phyloP scores from a whole-genome alignment of 53 echinoderm and acorn worm genomes.

The Luidia sarsii region DNA sequence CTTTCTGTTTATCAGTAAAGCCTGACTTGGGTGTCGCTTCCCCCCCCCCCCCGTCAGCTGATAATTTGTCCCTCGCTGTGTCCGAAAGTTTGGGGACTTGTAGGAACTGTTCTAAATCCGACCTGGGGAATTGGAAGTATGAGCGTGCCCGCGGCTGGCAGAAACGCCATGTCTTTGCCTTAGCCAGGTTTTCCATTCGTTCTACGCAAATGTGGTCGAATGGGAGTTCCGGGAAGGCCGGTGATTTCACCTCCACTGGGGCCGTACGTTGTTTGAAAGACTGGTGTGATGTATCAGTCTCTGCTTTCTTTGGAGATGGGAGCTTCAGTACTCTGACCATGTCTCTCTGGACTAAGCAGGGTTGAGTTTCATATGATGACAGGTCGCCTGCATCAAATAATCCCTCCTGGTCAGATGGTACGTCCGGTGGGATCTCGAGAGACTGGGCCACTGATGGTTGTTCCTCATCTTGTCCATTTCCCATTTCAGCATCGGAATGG shows the following conservation, averaged over 20 bases:
- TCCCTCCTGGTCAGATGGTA: not conserved
- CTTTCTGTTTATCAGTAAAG: too few species aligned
- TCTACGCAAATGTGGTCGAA: not conserved
- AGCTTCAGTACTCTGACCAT: not conserved
- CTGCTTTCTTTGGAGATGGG: not conserved
- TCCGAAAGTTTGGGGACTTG: not conserved
- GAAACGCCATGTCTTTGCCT: not conserved
- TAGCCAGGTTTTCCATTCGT: not conserved
- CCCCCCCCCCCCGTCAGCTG: not conserved
- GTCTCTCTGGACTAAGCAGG: not conserved
- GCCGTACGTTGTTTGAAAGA: not conserved
- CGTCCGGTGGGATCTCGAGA: not conserved
- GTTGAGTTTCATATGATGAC: too few species aligned
- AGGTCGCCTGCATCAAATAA: not conserved
- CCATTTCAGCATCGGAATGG: not conserved
- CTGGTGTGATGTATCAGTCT: not conserved
- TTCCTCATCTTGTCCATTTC: not conserved
- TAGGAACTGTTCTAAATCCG: not conserved
- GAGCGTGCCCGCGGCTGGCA: not conserved
- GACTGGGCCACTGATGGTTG: not conserved
- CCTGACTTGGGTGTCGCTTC: not conserved
- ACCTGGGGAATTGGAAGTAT: not conserved
- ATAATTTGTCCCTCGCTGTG: not conserved
- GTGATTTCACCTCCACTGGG: not conserved
- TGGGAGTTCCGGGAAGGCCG: not conserved